Evolutionary conservation across 2,113 vertebrate species (phyloP).

Genomic region (Brachypodius melanocephalos): DNA sequence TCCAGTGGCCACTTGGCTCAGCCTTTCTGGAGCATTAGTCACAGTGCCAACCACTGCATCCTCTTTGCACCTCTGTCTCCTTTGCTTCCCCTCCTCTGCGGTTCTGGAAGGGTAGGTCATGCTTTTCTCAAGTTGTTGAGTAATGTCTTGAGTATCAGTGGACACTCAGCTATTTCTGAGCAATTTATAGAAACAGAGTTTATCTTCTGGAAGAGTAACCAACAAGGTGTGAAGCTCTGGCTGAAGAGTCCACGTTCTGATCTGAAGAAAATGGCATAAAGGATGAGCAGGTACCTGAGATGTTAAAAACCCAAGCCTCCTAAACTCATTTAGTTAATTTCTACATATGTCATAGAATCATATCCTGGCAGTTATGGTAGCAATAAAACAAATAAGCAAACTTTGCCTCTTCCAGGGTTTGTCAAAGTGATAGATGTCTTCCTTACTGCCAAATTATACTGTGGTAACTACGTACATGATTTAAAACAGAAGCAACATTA

Average conservation of each 20-base stretch:
- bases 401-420: not conserved
- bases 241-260: not conserved
- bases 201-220: not conserved
- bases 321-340: not conserved
- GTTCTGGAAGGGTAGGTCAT: not conserved
- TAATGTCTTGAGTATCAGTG: not conserved
- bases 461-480: rapidly evolving
- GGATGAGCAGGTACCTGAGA: not conserved
- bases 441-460: not conserved
- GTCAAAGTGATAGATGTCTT: not conserved
- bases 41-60: rapidly evolving
- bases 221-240: not conserved
- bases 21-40: not conserved
- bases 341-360: not conserved
- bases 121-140: not conserved
- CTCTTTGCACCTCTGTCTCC: not conserved
- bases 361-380: not conserved
- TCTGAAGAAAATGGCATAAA: not conserved
- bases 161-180: not conserved
- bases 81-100: not conserved
- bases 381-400: not conserved
- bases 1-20: not conserved
- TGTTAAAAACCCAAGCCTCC: not conserved
- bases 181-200: not conserved
- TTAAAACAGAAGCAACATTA: not conserved